Conservation (phyloP, 2,113 vertebrate species). For the Dendropsophus ebraccatus region DNA sequence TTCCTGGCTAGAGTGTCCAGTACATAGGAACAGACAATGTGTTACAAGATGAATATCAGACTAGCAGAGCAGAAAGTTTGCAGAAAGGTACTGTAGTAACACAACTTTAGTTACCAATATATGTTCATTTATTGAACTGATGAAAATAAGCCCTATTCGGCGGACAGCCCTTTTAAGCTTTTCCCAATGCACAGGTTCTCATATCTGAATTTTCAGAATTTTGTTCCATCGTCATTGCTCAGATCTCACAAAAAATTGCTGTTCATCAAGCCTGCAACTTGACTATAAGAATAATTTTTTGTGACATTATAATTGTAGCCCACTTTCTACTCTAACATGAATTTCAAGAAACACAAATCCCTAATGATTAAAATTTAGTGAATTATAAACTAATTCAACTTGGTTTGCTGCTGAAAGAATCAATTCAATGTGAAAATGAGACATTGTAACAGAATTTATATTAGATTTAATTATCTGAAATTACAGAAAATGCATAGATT, state of each 20-base stretch:
- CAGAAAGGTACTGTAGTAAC: too few relatives aligned
- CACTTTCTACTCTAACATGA: background rate
- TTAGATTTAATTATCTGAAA: background rate
- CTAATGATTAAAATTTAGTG: background rate
- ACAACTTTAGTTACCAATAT: too few relatives aligned
- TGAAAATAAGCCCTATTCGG: too few relatives aligned
- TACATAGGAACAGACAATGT: too few relatives aligned
- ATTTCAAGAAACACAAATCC: background rate
- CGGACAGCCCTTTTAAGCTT: too few relatives aligned
- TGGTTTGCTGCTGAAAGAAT: constrained; percentile 15
- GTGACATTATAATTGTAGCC: background rate
- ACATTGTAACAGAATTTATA: background rate
- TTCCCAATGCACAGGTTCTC: too few relatives aligned
- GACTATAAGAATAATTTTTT: background rate
- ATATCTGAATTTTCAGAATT: background rate
- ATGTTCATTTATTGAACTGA: too few relatives aligned
- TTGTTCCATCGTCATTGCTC: background rate
- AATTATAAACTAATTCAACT: background rate
- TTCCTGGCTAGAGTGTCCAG: too few relatives aligned
- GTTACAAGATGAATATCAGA: too few relatives aligned
- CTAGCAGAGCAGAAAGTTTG: too few relatives aligned
- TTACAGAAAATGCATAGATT: background rate
- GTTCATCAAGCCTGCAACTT: background rate
- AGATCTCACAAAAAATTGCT: background rate
- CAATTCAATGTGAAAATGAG: background rate